Evolutionary conservation across 2,888 invertebrate species (phyloP).

Genomic region (Platynereis dumerilii): DNA sequence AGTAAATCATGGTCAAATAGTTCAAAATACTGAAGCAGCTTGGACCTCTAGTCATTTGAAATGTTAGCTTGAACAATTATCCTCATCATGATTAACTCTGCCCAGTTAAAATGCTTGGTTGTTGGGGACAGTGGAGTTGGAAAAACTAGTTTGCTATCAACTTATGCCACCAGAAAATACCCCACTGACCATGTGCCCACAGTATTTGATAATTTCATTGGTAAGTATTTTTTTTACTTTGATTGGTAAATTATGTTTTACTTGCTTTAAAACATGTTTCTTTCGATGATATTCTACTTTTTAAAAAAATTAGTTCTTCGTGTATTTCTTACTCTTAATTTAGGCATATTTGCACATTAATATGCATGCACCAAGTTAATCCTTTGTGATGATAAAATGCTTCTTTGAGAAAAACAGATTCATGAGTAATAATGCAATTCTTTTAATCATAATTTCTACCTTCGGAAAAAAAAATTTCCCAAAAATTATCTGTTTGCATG

Average conservation of each 20-base stretch:
- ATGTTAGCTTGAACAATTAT: no score
- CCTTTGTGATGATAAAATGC: no score
- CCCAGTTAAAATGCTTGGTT: constrained; percentile 12
- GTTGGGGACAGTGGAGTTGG: constrained; percentile 12
- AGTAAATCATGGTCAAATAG: no score
- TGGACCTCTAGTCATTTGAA: no score
- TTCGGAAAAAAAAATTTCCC: no score
- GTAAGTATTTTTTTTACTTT: not conserved
- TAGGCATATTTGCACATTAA: not conserved
- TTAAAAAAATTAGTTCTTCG: not conserved
- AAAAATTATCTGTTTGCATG: no score
- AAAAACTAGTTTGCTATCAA: constrained; percentile 10
- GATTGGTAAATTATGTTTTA: not conserved
- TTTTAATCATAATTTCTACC: no score
- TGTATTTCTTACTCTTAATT: not conserved
- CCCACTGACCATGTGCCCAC: constrained; percentile 15
- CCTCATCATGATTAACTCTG: not conserved
- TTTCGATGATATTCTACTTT: not conserved
- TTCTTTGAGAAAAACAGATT: no score
- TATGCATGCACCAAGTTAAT: no score
- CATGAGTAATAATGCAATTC: no score
- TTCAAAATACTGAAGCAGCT: no score
- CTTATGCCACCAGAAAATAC: constrained; percentile 11
- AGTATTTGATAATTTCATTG: constrained; percentile 9
- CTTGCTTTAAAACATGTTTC: not conserved